Percentiles rank a stretch among this genome's conserved stretches.
Evolutionary conservation across 2,888 invertebrate species (phyloP).

Genomic region (Volucella zonaria): DNA sequence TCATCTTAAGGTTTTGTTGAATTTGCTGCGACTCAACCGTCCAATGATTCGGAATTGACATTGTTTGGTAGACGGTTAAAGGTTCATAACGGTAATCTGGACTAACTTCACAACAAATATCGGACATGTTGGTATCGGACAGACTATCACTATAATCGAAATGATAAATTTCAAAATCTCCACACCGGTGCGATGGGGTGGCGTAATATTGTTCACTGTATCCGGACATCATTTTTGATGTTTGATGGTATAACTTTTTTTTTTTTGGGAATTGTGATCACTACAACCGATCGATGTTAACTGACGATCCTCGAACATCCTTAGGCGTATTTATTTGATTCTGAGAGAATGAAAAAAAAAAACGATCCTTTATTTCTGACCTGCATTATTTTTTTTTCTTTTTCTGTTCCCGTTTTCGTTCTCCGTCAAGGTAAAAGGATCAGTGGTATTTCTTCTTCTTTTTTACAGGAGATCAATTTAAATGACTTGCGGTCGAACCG

Average conservation of each 20-base stretch:
- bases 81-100: conserved; percentile 47
- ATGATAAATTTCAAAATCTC: conserved; percentile 63
- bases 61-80: conserved; percentile 28
- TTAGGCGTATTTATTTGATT: conserved; percentile 67
- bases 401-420: conserved; percentile 1
- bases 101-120: conserved; percentile 68
- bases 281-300: conserved; percentile 51
- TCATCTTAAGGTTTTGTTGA: conserved; percentile 26
- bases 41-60: conserved; percentile 23
- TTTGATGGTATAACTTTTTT: neutral
- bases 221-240: conserved; percentile 56
- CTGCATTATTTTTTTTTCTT: conserved; percentile 46
- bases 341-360: conserved; percentile 2
- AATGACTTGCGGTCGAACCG: conserved; percentile 71
- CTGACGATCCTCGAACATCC: conserved; percentile 46
- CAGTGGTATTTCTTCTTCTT: conserved; percentile 12
- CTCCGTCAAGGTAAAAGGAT: conserved; percentile 61
- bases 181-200: conserved; percentile 52
- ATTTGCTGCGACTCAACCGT: conserved; percentile 25
- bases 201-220: conserved; percentile 66
- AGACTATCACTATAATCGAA: conserved; percentile 72
- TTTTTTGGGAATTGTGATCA: conserved; percentile 7
- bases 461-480: conserved; percentile 53
- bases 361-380: conserved; percentile 53
- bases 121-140: conserved; percentile 72